Evolutionary conservation across 2,797 vertebrate species (phyloP).

Genomic region (Streptopelia turtur): DNA sequence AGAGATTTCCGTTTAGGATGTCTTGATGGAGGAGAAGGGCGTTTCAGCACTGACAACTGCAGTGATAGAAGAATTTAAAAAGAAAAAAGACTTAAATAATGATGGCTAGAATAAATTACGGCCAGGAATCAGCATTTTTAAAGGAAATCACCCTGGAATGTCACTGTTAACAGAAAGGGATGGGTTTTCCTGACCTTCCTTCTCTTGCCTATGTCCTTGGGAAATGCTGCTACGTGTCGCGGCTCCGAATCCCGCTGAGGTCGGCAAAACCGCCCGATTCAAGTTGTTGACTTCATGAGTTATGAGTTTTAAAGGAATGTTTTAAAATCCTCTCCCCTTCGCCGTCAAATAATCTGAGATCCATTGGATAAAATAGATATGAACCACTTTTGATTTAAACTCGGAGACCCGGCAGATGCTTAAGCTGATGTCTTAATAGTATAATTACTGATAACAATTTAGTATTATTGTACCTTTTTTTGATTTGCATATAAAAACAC

Average conservation of each 20-base stretch:
- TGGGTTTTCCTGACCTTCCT: constrained; percentile 55
- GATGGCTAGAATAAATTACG: not conserved
- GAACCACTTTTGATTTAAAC: not conserved
- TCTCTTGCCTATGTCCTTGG: constrained; percentile 34
- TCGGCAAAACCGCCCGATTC: not conserved
- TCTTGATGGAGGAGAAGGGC: not conserved
- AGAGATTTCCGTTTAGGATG: not conserved
- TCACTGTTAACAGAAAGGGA: not conserved
- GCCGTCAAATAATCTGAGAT: not conserved
- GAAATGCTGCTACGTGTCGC: not conserved
- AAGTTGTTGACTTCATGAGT: not conserved
- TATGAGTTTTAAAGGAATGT: not conserved
- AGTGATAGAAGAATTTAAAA: not conserved
- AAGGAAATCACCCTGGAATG: not conserved
- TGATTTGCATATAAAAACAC: not conserved
- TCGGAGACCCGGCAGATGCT: not conserved
- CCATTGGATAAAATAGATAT: not conserved
- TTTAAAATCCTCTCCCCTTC: not conserved
- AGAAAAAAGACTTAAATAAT: not conserved
- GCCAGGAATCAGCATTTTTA: not conserved
- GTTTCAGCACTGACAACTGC: not conserved
- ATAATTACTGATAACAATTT: not conserved
- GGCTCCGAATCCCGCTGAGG: constrained; percentile 45
- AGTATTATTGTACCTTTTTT: not conserved
- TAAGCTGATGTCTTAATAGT: not conserved